Conservation (phyloP, 1,140 invertebrate genomes). For the Leptinotarsa lineolata region DNA sequence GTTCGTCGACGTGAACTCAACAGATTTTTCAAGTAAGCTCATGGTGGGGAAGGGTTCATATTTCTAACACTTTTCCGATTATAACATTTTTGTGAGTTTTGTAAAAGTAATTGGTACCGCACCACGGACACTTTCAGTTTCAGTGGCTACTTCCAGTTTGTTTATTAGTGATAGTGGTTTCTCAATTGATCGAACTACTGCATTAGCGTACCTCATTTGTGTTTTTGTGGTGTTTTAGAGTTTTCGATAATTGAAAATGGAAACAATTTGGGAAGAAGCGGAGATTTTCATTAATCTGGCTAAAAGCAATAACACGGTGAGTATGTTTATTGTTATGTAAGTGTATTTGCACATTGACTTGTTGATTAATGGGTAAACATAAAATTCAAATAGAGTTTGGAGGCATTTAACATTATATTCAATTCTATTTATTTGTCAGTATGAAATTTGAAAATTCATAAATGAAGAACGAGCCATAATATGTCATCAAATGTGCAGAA, state of each 20-base stretch:
- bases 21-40: background rate
- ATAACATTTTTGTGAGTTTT: conserved; percentile 19
- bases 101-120: conserved; percentile 10
- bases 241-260: background rate
- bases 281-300: conserved; percentile 17
- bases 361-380: background rate
- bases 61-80: conserved; percentile 1
- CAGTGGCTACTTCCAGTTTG: background rate
- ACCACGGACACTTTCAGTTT: background rate
- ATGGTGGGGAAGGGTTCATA: conserved; percentile 7
- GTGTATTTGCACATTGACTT: background rate
- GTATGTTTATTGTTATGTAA: background rate
- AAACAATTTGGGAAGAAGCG: conserved; percentile 21
- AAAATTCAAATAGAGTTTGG: too few species aligned
- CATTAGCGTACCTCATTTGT: background rate
- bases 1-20: conserved; percentile 7
- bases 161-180: conserved; percentile 1
- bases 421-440: too few species aligned
- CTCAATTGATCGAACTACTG: background rate
- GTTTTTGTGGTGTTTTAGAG: conserved; percentile 1
- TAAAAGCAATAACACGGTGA: conserved; percentile 22
- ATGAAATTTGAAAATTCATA: too few species aligned
- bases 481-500: too few species aligned
- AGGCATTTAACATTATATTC: too few species aligned
- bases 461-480: too few species aligned